Evolutionary conservation across 2,113 vertebrate species (phyloP).

Genomic region (Peromyscus maniculatus): DNA sequence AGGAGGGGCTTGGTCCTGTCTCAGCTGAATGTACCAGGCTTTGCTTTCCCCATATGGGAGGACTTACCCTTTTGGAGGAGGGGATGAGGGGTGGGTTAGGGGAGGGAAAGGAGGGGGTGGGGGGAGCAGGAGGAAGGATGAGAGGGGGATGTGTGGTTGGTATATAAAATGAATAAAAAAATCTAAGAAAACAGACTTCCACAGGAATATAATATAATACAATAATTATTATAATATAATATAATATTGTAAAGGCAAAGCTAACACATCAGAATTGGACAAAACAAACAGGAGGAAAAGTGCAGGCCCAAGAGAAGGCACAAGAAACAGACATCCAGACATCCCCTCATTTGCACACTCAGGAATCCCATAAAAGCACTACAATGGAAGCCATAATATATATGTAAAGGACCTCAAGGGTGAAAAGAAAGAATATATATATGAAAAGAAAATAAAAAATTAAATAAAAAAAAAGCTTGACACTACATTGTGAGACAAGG

Average conservation of each 20-base stretch:
- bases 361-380: not conserved
- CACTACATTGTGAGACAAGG: not conserved
- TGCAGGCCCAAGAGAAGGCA: not conserved
- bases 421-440: not conserved
- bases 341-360: not conserved
- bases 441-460: not conserved
- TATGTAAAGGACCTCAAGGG: not conserved
- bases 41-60: no score
- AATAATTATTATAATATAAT: no score
- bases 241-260: no score
- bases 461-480: no score
- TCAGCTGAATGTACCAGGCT: no score
- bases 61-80: no score
- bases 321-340: not conserved
- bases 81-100: no score
- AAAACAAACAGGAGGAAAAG: not conserved
- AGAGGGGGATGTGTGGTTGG: no score
- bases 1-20: no score
- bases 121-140: no score
- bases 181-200: not conserved
- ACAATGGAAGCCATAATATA: not conserved
- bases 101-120: no score
- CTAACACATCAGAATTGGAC: not conserved
- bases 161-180: no score
- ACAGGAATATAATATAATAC: not conserved